Evolutionary conservation across 2,113 vertebrate genomes (phyloP).

Genomic region (Solenodon paradoxus): DNA sequence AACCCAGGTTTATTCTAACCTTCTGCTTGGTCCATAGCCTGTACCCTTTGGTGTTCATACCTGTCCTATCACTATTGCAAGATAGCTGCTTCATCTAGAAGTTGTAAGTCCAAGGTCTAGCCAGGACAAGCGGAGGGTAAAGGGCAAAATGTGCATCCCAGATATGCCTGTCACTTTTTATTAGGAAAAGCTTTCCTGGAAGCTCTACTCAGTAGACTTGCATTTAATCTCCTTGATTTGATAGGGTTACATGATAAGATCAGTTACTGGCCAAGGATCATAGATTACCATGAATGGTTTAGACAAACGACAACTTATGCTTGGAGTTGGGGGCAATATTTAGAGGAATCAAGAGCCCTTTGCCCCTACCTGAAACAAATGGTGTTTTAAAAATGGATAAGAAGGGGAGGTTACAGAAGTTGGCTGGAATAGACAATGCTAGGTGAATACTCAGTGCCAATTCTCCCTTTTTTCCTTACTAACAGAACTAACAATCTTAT

Average conservation of each 20-base stretch:
- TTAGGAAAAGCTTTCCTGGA: background rate
- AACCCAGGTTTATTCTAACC: background rate
- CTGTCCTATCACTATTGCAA: background rate
- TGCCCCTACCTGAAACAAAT: background rate
- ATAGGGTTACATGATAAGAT: background rate
- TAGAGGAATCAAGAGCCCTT: background rate
- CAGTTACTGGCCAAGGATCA: background rate
- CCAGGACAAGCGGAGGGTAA: background rate
- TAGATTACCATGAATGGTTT: background rate
- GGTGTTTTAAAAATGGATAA: background rate
- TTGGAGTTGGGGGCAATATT: background rate
- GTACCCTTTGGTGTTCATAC: background rate
- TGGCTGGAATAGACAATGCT: background rate
- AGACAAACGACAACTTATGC: background rate
- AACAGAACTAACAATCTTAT: background rate
- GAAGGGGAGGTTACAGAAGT: background rate
- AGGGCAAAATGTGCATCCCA: background rate
- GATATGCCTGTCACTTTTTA: background rate
- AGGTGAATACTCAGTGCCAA: background rate
- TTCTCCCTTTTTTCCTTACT: background rate
- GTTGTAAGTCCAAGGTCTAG: background rate
- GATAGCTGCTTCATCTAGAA: background rate
- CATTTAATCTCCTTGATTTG: background rate
- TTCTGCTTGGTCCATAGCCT: background rate
- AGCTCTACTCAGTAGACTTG: background rate